Evolutionary conservation across 2,888 invertebrate species (phyloP).

Genomic region (Polydrusus cervinus): DNA sequence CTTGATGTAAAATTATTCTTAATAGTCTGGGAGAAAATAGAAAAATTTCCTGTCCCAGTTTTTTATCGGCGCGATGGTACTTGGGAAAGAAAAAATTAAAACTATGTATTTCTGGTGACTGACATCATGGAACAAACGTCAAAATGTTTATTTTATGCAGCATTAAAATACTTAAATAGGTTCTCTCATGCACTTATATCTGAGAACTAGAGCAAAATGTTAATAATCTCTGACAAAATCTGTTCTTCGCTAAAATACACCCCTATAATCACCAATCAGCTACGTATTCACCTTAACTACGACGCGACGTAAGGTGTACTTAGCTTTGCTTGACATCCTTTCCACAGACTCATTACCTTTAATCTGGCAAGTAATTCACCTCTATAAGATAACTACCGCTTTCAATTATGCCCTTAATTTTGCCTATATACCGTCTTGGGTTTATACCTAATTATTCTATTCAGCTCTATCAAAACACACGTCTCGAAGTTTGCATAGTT

Average conservation of each 20-base stretch:
- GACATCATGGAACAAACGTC: too few species aligned
- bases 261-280: slow-evolving; percentile 51
- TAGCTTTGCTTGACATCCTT: slow-evolving; percentile 45
- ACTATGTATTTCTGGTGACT: too few species aligned
- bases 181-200: neutral
- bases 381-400: slow-evolving; percentile 68
- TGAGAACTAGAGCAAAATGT: neutral
- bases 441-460: slow-evolving; percentile 65
- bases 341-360: slow-evolving; percentile 55
- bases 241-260: slow-evolving; percentile 7
- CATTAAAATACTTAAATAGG: too few species aligned
- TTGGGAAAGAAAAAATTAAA: too few species aligned
- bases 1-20: too few species aligned
- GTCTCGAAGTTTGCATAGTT: slow-evolving; percentile 45
- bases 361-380: slow-evolving; percentile 66
- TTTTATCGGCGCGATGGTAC: too few species aligned
- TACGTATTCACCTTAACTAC: slow-evolving; percentile 49
- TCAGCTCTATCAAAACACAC: slow-evolving; percentile 56
- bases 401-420: slow-evolving; percentile 67
- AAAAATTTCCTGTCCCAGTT: too few species aligned
- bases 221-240: slow-evolving; percentile 7
- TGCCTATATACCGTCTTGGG: slow-evolving; percentile 61
- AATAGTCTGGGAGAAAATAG: too few species aligned
- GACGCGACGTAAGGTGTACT: slow-evolving; percentile 46
- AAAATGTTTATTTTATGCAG: too few species aligned